Evolutionary conservation across 2,888 invertebrate genomes (phyloP).

Genomic region (Nemapogon koenigi): DNA sequence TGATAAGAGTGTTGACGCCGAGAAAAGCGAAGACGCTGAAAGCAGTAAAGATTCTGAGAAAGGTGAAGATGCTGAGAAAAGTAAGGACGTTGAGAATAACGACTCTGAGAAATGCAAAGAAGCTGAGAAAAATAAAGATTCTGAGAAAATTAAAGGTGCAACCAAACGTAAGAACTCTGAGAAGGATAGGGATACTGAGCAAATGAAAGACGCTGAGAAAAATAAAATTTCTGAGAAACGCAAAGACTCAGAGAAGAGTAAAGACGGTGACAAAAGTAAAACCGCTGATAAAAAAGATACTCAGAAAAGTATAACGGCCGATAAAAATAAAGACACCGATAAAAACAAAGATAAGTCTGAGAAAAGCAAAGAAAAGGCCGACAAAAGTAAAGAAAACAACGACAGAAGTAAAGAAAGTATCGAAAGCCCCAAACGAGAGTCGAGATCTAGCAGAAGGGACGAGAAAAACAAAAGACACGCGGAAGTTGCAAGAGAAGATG

Average conservation of each 20-base stretch:
- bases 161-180: slow-evolving; percentile 10
- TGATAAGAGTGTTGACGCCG: too few species aligned
- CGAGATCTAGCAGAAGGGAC: slow-evolving; percentile 8
- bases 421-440: neutral
- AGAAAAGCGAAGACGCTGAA: too few species aligned
- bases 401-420: slow-evolving; percentile 12
- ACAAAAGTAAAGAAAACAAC: slow-evolving; percentile 15
- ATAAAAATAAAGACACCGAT: neutral
- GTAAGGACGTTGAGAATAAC: slow-evolving; percentile 17
- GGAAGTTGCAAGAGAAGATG: slow-evolving; percentile 11
- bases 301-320: slow-evolving; percentile 11
- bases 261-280: slow-evolving; percentile 13
- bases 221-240: slow-evolving; percentile 12
- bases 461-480: slow-evolving; percentile 13
- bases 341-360: neutral
- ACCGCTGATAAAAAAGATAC: slow-evolving; percentile 1
- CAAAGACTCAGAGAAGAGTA: slow-evolving; percentile 15
- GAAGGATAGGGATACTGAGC: neutral
- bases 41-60: neutral
- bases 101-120: slow-evolving; percentile 12
- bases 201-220: slow-evolving; percentile 9
- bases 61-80: neutral
- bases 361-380: slow-evolving; percentile 11
- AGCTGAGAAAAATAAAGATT: slow-evolving; percentile 17
- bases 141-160: slow-evolving; percentile 12